Base-by-base conservation (phyloP, 1,140 invertebrate genomes). In the Diachasmimorpha longicaudata region DNA sequence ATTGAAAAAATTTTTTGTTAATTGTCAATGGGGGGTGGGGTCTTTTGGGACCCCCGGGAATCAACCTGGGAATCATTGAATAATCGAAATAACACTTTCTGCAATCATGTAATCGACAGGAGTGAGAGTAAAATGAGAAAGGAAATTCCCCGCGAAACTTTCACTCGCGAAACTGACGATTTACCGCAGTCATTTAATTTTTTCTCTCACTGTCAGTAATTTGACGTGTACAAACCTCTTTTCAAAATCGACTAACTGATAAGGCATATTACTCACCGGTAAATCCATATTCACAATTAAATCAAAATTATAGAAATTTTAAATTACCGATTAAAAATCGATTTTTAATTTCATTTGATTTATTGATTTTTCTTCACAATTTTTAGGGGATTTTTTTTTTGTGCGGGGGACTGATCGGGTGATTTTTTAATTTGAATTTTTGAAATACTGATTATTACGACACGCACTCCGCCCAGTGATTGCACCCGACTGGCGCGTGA, bases 231-330 rank as follows among this genome's bases (percentile, higher is more conserved):
- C 31, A 2, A 31, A 31, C 31, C 31, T 2, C 2, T 31, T 31
- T 31, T 31, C 31, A 31, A 31, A 3, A 31, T 31, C 52, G 68
- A 77, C 67, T 68, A 67, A 55, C 69, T 70, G 69, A 63, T 70
- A 39, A 72, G 2, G 31, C 2, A 31, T 31, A 23, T 68, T 71
- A 78, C 80, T 79, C 71, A 81, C 80, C 66, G 80, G 79, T n/a
- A 81, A 73, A 77, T 80, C 77, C 80, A 81, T 66, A 63, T 23
- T 46, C 10, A 19, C 39, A 21, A 11, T 21, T 11, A 44, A 67
- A n/a, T 25, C 13, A 23, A 37, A 6, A 6, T 2, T 2, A 31
- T 3, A 31, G 2, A 31, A 31, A 31, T 31, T 31, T 31, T 31
- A 3, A 31, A 31, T 31, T 31, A 31, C 2, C 31, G 31, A 31